phyloP scores from a whole-genome alignment of 1,140 invertebrate species.

The Amyelois transitella region DNA sequence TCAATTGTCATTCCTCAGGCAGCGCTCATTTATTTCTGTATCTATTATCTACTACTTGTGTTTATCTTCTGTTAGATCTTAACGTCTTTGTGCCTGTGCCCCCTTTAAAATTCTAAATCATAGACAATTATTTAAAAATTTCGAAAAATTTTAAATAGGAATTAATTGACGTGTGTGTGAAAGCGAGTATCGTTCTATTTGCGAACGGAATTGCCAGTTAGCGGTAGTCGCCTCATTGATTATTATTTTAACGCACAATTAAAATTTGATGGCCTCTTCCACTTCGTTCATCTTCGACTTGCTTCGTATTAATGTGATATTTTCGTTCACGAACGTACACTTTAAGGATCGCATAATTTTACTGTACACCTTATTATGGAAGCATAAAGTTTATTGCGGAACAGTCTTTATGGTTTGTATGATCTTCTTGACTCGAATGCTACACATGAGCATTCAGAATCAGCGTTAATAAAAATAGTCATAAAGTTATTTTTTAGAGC shows the following conservation, averaged over 20 bases:
- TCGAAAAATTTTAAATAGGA: slow-evolving; percentile 4
- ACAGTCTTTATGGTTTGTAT: slow-evolving; percentile 14
- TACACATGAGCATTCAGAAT: slow-evolving; percentile 56
- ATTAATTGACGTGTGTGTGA: slow-evolving; percentile 17
- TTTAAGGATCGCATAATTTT: neutral
- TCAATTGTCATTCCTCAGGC: neutral
- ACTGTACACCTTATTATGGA: neutral
- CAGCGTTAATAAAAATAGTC: slow-evolving; percentile 72
- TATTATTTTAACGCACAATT: slow-evolving; percentile 73
- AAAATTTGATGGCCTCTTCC: slow-evolving; percentile 70
- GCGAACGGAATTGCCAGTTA: slow-evolving; percentile 22
- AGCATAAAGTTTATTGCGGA: slow-evolving; percentile 23
- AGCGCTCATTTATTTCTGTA: neutral
- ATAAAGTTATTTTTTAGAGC: slow-evolving; percentile 42
- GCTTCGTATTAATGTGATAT: slow-evolving; percentile 43
- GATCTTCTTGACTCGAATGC: slow-evolving; percentile 31
- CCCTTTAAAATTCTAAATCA: neutral
- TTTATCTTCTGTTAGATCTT: neutral
- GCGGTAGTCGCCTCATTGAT: slow-evolving; percentile 66
- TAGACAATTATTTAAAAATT: slow-evolving; percentile 8
- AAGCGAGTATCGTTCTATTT: slow-evolving; percentile 34
- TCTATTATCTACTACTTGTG: neutral
- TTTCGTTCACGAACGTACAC: slow-evolving; percentile 19
- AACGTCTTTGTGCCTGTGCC: neutral
- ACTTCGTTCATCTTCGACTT: slow-evolving; percentile 64